A percentile compares a stretch with the other conserved stretches of the same genome.
phyloP scores from a whole-genome alignment of 2,888 invertebrate species.

The Mimumesa dahlbomi region DNA sequence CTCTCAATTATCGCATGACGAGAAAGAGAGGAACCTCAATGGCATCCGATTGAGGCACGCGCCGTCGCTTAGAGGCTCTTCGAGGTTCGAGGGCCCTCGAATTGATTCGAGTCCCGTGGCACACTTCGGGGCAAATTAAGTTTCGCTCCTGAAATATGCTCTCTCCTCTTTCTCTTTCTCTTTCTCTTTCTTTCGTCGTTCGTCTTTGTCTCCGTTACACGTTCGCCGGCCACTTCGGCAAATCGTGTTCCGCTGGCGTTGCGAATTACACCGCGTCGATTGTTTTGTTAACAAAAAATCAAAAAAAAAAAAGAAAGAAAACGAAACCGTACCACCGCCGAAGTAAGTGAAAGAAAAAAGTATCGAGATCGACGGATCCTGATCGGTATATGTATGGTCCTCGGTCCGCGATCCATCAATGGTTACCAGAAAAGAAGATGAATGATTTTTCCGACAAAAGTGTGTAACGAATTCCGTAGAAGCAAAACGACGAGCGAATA shows the following conservation, averaged over 20 bases:
- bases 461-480: not conserved
- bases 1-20: constrained; percentile 63
- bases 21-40: constrained; percentile 58
- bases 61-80: constrained; percentile 67
- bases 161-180: constrained; percentile 26
- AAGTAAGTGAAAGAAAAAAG: not conserved
- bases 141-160: constrained; percentile 74
- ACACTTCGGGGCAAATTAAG: constrained; percentile 77
- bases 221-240: constrained; percentile 20
- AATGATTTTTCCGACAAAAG: no score
- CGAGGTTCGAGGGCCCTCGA: constrained; percentile 74
- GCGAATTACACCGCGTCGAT: constrained; percentile 39
- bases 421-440: no score
- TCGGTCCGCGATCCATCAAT: no score
- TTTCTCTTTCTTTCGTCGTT: constrained; percentile 36
- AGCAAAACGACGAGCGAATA: constrained; percentile 1
- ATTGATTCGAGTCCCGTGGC: constrained; percentile 76
- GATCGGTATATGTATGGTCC: no score
- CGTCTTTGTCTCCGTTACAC: constrained; percentile 30
- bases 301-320: not conserved
- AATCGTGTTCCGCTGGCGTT: constrained; percentile 36
- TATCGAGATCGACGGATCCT: not conserved
- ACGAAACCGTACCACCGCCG: not conserved
- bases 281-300: not conserved
- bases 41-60: constrained; percentile 71